Evolutionary conservation across 2,888 invertebrate genomes (phyloP).

Genomic region (Pristionchus arcanus): DNA sequence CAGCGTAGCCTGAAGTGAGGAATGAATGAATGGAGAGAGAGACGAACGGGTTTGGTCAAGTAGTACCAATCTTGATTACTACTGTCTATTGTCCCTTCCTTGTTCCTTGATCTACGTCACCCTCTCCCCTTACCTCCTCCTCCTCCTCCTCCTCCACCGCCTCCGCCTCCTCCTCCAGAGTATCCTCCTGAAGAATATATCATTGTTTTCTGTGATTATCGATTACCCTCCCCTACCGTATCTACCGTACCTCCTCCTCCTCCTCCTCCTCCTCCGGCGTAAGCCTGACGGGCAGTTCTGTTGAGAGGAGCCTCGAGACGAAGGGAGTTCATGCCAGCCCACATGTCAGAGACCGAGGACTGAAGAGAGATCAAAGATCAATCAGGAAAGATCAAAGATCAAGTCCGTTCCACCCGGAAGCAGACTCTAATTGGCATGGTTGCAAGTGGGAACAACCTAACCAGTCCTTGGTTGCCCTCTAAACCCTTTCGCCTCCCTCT

Average conservation of each 20-base stretch:
- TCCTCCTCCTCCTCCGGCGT: slow-evolving; percentile 45
- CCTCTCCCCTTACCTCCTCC: neutral
- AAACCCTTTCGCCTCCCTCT: neutral
- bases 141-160: slow-evolving; percentile 50
- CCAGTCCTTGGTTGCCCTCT: slow-evolving; percentile 1
- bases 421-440: neutral
- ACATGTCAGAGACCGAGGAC: slow-evolving; percentile 55
- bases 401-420: slow-evolving; percentile 24
- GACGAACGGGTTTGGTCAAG: slow-evolving; percentile 36
- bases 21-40: neutral
- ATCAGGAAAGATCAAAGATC: neutral
- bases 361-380: slow-evolving; percentile 51
- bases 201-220: neutral
- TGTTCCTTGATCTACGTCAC: neutral
- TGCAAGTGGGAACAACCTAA: neutral
- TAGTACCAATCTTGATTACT: slow-evolving; percentile 49
- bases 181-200: slow-evolving; percentile 20
- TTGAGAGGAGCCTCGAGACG: slow-evolving; percentile 47
- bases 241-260: slow-evolving; percentile 40
- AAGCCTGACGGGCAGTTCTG: slow-evolving; percentile 52
- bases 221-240: neutral
- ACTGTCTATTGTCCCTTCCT: neutral
- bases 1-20: slow-evolving; percentile 39
- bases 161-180: neutral
- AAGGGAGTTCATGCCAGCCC: slow-evolving; percentile 51